Conservation (phyloP, 2,888 invertebrate genomes). For the Apotomis turbidana region DNA sequence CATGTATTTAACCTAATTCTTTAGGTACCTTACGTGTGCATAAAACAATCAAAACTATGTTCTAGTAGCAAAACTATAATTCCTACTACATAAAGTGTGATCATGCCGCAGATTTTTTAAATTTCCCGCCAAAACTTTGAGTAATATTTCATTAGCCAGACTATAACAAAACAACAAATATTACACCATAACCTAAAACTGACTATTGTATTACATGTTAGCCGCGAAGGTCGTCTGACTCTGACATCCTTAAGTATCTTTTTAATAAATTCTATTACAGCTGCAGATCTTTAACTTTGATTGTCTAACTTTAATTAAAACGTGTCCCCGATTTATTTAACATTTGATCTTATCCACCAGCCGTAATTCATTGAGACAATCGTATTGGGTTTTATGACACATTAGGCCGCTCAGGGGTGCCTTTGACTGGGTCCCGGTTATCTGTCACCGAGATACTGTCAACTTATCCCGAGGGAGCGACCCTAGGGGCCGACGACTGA, state of each 20-base stretch:
- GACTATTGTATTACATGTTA: not conserved
- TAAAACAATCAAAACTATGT: no score
- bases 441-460: conserved; percentile 77
- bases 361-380: conserved; percentile 73
- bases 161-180: no score
- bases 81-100: no score
- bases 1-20: no score
- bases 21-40: no score
- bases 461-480: conserved; percentile 68
- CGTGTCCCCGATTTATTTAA: conserved; percentile 36
- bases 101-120: no score
- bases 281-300: not conserved
- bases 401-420: conserved; percentile 65
- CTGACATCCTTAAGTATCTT: no score
- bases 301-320: conserved; percentile 35
- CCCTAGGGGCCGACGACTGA: conserved; percentile 59
- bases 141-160: no score
- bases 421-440: conserved; percentile 57
- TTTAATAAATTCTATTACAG: no score
- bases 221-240: not conserved
- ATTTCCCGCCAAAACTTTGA: no score
- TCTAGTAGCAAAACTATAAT: no score
- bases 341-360: conserved; percentile 40
- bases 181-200: not conserved
- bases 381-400: conserved; percentile 78